A percentile compares a stretch with the other conserved stretches of the same genome.
Conservation (phyloP, 2,888 invertebrate genomes). For the Thymelicus sylvestris region DNA sequence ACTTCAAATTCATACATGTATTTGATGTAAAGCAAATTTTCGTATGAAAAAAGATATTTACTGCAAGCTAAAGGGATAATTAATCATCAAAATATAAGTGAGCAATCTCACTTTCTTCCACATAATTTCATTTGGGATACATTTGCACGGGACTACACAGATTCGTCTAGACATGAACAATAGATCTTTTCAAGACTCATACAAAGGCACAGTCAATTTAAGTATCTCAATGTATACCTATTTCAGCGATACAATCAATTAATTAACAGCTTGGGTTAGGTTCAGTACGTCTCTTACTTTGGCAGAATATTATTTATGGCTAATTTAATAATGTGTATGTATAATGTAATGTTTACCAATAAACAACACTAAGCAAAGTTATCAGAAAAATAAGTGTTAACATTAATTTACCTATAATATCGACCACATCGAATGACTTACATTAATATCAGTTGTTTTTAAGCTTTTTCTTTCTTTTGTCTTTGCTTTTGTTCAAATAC, state of each 20-base stretch:
- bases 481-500: too few relatives aligned
- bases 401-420: too few relatives aligned
- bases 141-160: conserved; percentile 43
- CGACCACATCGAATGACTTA: too few relatives aligned
- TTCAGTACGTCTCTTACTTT: neutral
- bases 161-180: conserved; percentile 52
- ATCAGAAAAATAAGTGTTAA: too few relatives aligned
- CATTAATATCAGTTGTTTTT: too few relatives aligned
- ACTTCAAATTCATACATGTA: too few relatives aligned
- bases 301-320: neutral
- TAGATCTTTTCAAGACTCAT: conserved; percentile 49
- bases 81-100: conserved; percentile 29
- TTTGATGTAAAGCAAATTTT: neutral
- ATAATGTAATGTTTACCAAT: neutral
- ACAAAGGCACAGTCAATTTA: conserved; percentile 47
- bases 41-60: conserved; percentile 2
- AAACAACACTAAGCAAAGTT: neutral
- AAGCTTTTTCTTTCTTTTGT: too few relatives aligned
- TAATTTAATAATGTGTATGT: neutral
- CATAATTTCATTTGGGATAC: conserved; percentile 37
- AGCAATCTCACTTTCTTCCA: conserved; percentile 15
- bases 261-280: conserved; percentile 6
- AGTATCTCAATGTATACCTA: conserved; percentile 31
- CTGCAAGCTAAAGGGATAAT: neutral
- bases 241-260: conserved; percentile 10